phyloP scores from a whole-genome alignment of 1,140 invertebrate genomes.

The Uloborus diversus region DNA sequence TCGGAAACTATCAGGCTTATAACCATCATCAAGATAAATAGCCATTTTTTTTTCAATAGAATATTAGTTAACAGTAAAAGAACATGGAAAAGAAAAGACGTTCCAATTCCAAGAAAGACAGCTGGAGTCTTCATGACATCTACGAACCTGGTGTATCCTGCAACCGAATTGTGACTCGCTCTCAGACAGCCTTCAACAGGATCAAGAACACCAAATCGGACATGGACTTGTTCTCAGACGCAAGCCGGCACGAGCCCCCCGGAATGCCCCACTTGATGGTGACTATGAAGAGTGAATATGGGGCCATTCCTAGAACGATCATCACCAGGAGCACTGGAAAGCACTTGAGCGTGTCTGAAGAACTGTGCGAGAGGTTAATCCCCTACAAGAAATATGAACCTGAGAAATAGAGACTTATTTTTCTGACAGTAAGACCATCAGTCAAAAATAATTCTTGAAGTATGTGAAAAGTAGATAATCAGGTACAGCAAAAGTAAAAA shows the following conservation, averaged over 20 bases:
- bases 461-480: too few species aligned
- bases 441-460: too few species aligned
- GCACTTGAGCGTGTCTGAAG: not conserved
- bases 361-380: not conserved
- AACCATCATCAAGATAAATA: too few species aligned
- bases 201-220: conserved; percentile 12
- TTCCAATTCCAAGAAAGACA: not conserved
- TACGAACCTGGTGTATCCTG: not conserved
- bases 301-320: conserved; percentile 14
- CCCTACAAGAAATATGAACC: conserved; percentile 10
- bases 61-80: too few species aligned
- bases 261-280: conserved; percentile 11
- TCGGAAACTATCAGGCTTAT: too few species aligned
- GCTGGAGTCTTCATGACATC: not conserved
- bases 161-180: conserved; percentile 20
- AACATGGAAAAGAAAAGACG: too few species aligned
- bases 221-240: conserved; percentile 2
- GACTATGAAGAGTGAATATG: conserved; percentile 6
- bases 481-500: too few species aligned
- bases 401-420: too few species aligned
- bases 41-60: too few species aligned
- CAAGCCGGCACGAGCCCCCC: conserved; percentile 1
- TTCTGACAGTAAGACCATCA: too few species aligned
- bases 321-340: conserved; percentile 12
- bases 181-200: conserved; percentile 15